Evolutionary conservation across 2,113 vertebrate genomes (phyloP).

Genomic region (Melanerpes formicivorus): DNA sequence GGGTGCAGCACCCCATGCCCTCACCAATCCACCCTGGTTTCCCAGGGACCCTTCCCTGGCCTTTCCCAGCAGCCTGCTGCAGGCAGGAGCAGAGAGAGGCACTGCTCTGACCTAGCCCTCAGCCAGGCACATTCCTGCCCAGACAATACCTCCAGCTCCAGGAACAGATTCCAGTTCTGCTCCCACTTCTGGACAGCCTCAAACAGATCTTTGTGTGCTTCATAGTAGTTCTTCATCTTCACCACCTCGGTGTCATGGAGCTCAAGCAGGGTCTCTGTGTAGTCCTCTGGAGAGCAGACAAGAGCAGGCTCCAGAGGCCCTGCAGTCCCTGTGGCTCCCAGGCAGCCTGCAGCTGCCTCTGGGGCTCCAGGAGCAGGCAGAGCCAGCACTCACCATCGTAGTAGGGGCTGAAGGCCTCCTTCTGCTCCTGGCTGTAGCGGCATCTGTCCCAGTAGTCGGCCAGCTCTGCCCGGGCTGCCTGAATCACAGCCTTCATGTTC

Average conservation of each 20-base stretch:
- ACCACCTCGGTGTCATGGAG: slow-evolving; percentile 84
- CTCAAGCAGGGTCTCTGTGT: slow-evolving; percentile 82
- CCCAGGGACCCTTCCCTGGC: not conserved
- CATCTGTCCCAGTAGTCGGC: slow-evolving; percentile 88
- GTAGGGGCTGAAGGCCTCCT: slow-evolving; percentile 80
- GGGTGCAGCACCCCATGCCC: not conserved
- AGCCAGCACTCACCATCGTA: slow-evolving; percentile 77
- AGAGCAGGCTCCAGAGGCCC: fast-evolving
- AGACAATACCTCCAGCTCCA: slow-evolving; percentile 87
- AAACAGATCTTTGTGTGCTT: slow-evolving; percentile 86
- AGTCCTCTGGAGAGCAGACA: slow-evolving; percentile 77
- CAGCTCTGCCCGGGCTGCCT: slow-evolving; percentile 83
- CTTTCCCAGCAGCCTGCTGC: not conserved
- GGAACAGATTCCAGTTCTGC: slow-evolving; percentile 89
- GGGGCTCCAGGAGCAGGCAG: fast-evolving
- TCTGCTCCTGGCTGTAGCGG: slow-evolving; percentile 85
- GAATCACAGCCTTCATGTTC: slow-evolving; percentile 82
- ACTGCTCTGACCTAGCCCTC: fast-evolving
- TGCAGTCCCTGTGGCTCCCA: fast-evolving
- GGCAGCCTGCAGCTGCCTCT: not conserved
- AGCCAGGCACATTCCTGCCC: not conserved
- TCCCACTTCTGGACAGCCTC: slow-evolving; percentile 91
- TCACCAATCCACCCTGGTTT: fast-evolving
- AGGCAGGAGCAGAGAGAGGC: fast-evolving
- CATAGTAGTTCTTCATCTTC: slow-evolving; percentile 81